Conservation (phyloP, 2,113 vertebrate species). For the Chaenogobius annularis region DNA sequence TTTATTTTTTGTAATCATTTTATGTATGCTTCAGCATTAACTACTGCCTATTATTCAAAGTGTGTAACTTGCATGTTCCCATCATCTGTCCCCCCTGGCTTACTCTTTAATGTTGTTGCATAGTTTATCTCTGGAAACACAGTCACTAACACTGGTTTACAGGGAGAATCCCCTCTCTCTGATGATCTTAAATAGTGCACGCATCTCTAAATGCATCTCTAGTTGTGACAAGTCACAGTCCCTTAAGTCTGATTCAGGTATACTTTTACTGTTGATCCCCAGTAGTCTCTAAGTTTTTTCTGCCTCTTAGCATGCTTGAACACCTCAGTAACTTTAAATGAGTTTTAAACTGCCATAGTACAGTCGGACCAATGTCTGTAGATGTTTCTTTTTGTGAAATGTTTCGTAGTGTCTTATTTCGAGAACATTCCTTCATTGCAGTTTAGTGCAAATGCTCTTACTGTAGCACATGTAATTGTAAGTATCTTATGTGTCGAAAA, state of each 20-base stretch:
- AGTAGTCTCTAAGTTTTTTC: constrained; percentile 24
- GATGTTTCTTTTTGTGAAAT: constrained; percentile 69
- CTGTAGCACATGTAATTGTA: constrained; percentile 73
- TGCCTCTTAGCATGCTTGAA: constrained; percentile 60
- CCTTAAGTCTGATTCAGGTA: constrained; percentile 20
- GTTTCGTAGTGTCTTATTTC: constrained; percentile 84
- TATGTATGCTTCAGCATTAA: constrained; percentile 78
- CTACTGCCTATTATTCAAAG: constrained; percentile 78
- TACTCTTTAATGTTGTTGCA: constrained; percentile 55
- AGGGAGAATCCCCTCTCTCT: constrained; percentile 19
- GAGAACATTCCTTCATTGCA: constrained; percentile 84
- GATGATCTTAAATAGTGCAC: constrained; percentile 50
- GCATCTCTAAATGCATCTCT: constrained; percentile 36
- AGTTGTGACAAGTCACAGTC: constrained; percentile 27
- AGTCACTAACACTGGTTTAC: constrained; percentile 18
- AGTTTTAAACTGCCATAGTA: constrained; percentile 79
- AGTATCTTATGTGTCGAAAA: constrained; percentile 57
- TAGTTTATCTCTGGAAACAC: constrained; percentile 36
- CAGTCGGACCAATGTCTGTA: constrained; percentile 82
- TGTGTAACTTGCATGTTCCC: constrained; percentile 74
- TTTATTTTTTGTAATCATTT: constrained; percentile 79
- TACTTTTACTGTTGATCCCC: constrained; percentile 35
- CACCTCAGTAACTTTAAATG: constrained; percentile 47
- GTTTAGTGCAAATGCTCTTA: constrained; percentile 77
- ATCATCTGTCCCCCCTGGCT: constrained; percentile 51